Evolutionary conservation across 2,888 invertebrate genomes (phyloP).

Genomic region (Odontothrips loti): DNA sequence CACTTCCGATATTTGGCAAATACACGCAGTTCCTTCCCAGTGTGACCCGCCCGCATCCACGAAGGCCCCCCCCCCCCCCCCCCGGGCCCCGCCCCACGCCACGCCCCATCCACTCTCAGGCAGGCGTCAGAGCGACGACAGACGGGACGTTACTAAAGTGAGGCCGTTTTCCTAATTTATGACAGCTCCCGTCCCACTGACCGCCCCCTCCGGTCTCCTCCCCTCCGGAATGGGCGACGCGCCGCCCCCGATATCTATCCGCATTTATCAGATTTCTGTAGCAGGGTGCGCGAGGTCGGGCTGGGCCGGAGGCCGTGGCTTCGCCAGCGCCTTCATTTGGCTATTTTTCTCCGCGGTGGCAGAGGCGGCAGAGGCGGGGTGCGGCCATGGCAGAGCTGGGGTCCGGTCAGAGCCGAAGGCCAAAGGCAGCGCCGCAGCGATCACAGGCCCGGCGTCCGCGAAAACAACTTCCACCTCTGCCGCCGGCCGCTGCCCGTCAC

Average conservation of each 20-base stretch:
- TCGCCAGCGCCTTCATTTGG: background rate
- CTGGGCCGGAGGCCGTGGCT: too few species aligned
- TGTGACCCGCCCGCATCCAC: background rate
- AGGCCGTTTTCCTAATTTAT: constrained; percentile 6
- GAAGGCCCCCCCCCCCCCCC: background rate
- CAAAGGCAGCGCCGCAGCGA: too few species aligned
- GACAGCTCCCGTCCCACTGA: background rate
- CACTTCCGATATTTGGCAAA: too few species aligned
- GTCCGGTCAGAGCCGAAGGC: too few species aligned
- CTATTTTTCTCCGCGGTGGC: background rate
- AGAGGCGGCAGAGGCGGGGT: background rate
- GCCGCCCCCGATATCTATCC: background rate
- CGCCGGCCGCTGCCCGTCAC: too few species aligned
- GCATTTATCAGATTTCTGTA: constrained; percentile 11
- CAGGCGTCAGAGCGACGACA: background rate
- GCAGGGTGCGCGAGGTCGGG: background rate
- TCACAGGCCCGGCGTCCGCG: too few species aligned
- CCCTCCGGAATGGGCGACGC: background rate
- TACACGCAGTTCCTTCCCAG: too few species aligned
- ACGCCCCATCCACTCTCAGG: background rate
- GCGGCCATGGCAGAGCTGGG: background rate
- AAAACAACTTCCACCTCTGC: too few species aligned
- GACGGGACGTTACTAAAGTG: background rate
- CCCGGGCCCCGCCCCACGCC: background rate
- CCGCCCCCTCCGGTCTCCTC: background rate